Conservation (phyloP, 2,888 invertebrate genomes). For the Biston stratarius region DNA sequence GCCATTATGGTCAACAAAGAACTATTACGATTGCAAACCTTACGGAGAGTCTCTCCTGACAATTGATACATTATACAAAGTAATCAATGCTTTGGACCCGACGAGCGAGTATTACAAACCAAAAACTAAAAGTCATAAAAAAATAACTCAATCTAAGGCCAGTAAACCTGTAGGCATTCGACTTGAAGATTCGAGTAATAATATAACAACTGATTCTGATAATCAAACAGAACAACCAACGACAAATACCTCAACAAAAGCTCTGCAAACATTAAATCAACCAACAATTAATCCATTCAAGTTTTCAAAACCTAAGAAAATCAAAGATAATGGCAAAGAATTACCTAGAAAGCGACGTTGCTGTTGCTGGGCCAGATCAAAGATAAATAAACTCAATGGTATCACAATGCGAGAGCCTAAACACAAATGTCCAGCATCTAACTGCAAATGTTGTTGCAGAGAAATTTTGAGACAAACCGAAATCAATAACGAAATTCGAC, state of each 20-base stretch:
- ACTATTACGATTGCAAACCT: background rate
- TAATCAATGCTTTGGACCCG: conserved; percentile 53
- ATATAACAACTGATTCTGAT: background rate
- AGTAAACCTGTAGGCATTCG: background rate
- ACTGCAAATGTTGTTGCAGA: conserved; percentile 23
- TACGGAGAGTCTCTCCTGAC: conserved; percentile 54
- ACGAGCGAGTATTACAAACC: background rate
- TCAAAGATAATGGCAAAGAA: background rate
- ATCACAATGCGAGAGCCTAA: background rate
- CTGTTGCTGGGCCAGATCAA: conserved; percentile 29
- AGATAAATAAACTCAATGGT: conserved; percentile 8
- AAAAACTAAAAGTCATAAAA: conserved; percentile 7
- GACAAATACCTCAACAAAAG: background rate
- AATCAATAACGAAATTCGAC: conserved; percentile 1
- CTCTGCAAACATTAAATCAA: background rate
- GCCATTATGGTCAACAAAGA: conserved; percentile 22
- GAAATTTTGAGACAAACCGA: conserved; percentile 11
- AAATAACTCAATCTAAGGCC: background rate
- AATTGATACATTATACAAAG: conserved; percentile 70
- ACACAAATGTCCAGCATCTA: conserved; percentile 13
- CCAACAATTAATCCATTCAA: background rate
- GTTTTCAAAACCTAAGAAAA: background rate
- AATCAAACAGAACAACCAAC: background rate
- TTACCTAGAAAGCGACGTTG: conserved; percentile 5
- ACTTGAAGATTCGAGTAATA: background rate